Conservation (phyloP, 2,888 invertebrate species). For the Dendrolimus pini region DNA sequence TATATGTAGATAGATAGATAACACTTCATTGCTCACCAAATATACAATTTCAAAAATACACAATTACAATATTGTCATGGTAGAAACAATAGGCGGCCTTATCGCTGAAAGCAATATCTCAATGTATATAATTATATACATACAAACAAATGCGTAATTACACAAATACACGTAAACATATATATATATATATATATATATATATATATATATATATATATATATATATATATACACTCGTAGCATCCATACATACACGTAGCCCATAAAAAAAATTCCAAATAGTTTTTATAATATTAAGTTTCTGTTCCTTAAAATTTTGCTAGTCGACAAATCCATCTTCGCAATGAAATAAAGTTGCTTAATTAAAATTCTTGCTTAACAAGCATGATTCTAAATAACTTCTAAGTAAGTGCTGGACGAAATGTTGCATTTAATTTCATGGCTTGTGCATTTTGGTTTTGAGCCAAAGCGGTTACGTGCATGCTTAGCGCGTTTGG, state of each 20-base stretch:
- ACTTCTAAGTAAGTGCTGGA: constrained; percentile 13
- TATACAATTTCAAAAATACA: no score
- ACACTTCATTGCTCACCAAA: no score
- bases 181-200: neutral
- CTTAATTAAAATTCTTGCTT: neutral
- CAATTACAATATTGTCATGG: no score
- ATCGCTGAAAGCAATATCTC: no score
- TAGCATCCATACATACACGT: no score
- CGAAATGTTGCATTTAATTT: constrained; percentile 23
- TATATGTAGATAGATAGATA: no score
- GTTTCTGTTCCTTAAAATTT: no score
- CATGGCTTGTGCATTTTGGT: constrained; percentile 22
- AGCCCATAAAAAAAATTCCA: no score
- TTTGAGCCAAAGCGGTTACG: constrained; percentile 15
- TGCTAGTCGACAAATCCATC: no score
- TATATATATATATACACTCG: neutral
- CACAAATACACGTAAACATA: neutral
- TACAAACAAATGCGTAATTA: neutral
- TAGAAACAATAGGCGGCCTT: no score
- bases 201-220: neutral
- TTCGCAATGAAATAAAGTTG: no score
- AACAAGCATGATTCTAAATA: constrained; percentile 1
- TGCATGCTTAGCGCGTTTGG: constrained; percentile 8
- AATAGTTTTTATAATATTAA: no score
- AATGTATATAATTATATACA: neutral